phyloP scores from a whole-genome alignment of 2,797 vertebrate genomes.

The Poeciliopsis infans region DNA sequence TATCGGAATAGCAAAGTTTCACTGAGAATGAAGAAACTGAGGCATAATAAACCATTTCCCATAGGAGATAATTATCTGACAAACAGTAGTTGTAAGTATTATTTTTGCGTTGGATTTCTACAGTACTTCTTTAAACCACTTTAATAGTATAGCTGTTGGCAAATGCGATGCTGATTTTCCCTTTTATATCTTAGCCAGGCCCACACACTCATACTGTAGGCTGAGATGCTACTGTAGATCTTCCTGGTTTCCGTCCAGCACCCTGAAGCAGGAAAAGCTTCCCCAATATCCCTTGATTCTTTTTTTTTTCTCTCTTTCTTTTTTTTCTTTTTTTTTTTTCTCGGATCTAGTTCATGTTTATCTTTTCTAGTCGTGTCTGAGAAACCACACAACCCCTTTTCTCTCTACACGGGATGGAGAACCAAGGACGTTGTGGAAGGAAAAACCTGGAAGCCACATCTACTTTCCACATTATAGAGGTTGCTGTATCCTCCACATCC shows the following conservation, averaged over 20 bases:
- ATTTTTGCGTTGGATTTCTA: conserved; percentile 9
- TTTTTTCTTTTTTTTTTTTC: too few relatives aligned
- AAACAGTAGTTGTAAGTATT: not conserved
- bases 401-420: conserved; percentile 5
- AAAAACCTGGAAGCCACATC: conserved; percentile 46
- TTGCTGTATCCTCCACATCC: conserved; percentile 52
- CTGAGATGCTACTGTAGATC: conserved; percentile 45
- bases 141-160: conserved; percentile 17
- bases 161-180: conserved; percentile 44
- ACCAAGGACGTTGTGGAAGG: not conserved
- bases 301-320: not conserved
- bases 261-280: conserved; percentile 38
- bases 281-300: not conserved
- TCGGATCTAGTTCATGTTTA: conserved; percentile 17
- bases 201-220: conserved; percentile 15
- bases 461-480: conserved; percentile 66
- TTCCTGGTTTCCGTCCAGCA: conserved; percentile 40
- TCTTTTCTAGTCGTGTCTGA: conserved; percentile 21
- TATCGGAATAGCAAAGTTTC: conserved; percentile 4
- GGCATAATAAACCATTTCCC: conserved; percentile 3
- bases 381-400: not conserved
- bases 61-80: conserved; percentile 34
- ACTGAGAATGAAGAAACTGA: conserved; percentile 3
- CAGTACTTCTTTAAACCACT: conserved; percentile 17
- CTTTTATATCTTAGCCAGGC: conserved; percentile 24